phyloP scores from a whole-genome alignment of 1,140 invertebrate species.

The Drosophila orosa region DNA sequence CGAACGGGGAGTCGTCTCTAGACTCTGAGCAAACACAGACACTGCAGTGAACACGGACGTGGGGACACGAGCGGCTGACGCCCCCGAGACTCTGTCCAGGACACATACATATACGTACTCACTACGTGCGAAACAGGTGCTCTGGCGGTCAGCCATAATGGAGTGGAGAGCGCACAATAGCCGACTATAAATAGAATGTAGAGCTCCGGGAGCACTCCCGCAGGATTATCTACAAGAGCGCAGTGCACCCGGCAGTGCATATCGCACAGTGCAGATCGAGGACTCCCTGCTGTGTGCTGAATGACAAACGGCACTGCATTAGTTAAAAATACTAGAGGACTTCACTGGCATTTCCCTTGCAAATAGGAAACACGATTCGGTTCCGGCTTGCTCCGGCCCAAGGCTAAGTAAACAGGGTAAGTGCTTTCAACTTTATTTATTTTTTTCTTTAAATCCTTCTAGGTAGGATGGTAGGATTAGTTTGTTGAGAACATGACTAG shows the following conservation, averaged over 20 bases:
- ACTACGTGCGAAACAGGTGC: slow-evolving; percentile 49
- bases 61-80: slow-evolving; percentile 24
- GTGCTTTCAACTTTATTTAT: slow-evolving; percentile 1
- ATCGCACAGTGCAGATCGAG: slow-evolving; percentile 5
- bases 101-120: slow-evolving; percentile 26
- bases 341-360: slow-evolving; percentile 15
- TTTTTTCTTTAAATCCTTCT: background rate
- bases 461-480: background rate
- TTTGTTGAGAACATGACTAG: background rate
- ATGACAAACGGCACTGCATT: slow-evolving; percentile 34
- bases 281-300: slow-evolving; percentile 4
- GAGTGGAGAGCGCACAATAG: slow-evolving; percentile 38
- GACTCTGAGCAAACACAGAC: slow-evolving; percentile 59
- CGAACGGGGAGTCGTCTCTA: background rate
- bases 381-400: background rate
- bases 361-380: slow-evolving; percentile 20
- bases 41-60: slow-evolving; percentile 41
- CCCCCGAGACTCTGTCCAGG: slow-evolving; percentile 27
- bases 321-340: slow-evolving; percentile 17
- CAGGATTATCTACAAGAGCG: slow-evolving; percentile 7
- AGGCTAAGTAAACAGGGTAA: slow-evolving; percentile 5
- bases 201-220: background rate
- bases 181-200: slow-evolving; percentile 64
- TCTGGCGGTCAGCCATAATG: slow-evolving; percentile 47
- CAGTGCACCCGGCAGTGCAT: slow-evolving; percentile 6